phyloP scores from a whole-genome alignment of 30 jellyfish, hydroid and myxozoan genomes.

The Chironex yamaguchii region DNA sequence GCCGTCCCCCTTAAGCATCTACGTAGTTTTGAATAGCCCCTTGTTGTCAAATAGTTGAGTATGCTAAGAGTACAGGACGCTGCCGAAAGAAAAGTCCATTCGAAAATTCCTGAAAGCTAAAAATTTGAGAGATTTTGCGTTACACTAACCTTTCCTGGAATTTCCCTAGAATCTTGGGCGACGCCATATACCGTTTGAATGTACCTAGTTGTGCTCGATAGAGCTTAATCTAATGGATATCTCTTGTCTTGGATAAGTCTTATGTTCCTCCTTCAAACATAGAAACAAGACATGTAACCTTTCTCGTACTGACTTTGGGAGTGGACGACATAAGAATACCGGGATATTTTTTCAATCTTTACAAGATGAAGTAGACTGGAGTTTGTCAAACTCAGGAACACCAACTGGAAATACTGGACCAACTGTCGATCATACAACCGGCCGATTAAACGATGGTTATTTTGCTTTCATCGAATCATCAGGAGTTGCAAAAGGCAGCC shows the following conservation, averaged over 20 bases:
- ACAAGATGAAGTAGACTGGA: conserved; percentile 53
- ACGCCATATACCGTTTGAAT: no score
- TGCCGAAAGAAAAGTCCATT: no score
- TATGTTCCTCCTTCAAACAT: background rate
- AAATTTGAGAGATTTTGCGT: no score
- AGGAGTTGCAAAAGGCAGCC: conserved; percentile 20
- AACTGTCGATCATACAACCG: conserved; percentile 45
- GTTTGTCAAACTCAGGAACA: background rate
- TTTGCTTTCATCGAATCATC: conserved; percentile 24
- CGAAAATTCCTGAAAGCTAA: no score
- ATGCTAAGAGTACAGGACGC: no score
- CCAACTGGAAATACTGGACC: conserved; percentile 32
- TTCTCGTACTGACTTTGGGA: conserved; percentile 49
- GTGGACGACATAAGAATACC: background rate
- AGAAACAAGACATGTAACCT: conserved; percentile 32
- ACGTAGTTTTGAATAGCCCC: no score
- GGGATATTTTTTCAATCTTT: conserved; percentile 26
- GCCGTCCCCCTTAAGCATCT: no score
- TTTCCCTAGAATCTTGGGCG: no score
- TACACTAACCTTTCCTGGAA: no score
- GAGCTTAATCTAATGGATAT: no score
- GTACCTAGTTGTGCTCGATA: no score
- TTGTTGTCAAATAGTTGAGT: no score
- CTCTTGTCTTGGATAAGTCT: background rate
- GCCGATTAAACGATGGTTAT: conserved; percentile 19